A percentile compares a stretch with the other conserved stretches of the same genome.
phyloP scores from a whole-genome alignment of 2,797 vertebrate species.

The Anguilla anguilla region DNA sequence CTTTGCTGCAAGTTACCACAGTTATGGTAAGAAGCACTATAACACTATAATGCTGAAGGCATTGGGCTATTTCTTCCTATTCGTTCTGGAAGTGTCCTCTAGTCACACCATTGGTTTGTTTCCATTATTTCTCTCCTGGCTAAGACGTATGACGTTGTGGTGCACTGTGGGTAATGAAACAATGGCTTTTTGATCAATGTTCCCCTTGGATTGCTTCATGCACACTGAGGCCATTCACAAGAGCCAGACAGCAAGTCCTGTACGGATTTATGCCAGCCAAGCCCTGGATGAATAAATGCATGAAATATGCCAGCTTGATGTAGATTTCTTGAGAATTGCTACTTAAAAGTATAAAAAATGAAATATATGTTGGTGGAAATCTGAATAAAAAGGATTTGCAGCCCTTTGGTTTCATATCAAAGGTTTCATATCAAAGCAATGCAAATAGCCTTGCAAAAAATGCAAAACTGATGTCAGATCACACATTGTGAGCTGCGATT shows the following conservation, averaged over 20 bases:
- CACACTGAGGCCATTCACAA: background rate
- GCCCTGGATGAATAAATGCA: background rate
- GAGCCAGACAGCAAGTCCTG: background rate
- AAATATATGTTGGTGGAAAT: background rate
- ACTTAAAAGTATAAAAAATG: background rate
- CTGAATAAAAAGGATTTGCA: background rate
- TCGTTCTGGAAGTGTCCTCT: background rate
- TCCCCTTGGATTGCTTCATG: background rate
- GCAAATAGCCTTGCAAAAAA: background rate
- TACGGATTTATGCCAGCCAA: background rate
- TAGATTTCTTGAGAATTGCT: background rate
- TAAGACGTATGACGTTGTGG: background rate
- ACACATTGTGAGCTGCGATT: too few species aligned
- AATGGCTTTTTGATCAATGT: slow-evolving; percentile 12
- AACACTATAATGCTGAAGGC: background rate
- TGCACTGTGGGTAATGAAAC: slow-evolving; percentile 2
- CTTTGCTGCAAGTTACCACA: background rate
- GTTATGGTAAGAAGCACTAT: too few species aligned
- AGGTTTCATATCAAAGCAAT: background rate
- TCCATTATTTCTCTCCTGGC: background rate
- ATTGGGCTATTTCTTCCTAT: background rate
- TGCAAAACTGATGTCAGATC: background rate
- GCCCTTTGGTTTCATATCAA: background rate
- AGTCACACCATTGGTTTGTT: background rate
- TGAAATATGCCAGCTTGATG: background rate